phyloP scores from a whole-genome alignment of 2,797 vertebrate genomes.

The Malurus leucopterus region DNA sequence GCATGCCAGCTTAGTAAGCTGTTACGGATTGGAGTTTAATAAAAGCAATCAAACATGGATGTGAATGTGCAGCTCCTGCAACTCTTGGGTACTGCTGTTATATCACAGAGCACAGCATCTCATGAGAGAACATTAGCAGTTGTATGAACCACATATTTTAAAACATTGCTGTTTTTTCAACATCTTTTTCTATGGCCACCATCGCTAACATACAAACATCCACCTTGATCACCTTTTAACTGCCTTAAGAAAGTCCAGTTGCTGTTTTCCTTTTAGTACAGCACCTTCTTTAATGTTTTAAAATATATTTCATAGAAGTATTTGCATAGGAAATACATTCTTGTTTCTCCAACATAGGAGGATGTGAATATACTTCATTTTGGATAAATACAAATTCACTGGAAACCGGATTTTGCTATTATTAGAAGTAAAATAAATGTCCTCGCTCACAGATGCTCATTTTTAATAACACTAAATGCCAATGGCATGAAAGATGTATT shows the following conservation, averaged over 20 bases:
- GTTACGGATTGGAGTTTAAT: background rate
- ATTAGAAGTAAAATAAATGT: background rate
- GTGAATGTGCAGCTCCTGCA: background rate
- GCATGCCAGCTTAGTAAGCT: background rate
- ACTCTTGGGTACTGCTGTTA: background rate
- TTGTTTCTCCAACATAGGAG: background rate
- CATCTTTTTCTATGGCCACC: background rate
- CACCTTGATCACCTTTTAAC: background rate
- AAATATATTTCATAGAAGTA: background rate
- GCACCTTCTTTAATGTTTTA: background rate
- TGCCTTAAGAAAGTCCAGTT: background rate
- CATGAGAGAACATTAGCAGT: background rate
- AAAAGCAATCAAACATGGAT: background rate
- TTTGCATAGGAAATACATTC: background rate
- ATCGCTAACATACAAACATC: background rate
- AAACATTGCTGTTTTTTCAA: background rate
- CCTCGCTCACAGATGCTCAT: background rate
- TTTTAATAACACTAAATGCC: slow-evolving; percentile 22
- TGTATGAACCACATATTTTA: background rate
- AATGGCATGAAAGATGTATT: background rate
- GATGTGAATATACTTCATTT: background rate
- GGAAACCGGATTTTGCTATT: background rate
- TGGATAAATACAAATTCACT: background rate
- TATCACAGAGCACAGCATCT: background rate
- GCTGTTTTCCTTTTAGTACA: background rate